A percentile compares a stretch with the other conserved stretches of the same genome.
Evolutionary conservation across 1,140 invertebrate genomes (phyloP).

Genomic region (Sminthurides bifidus): DNA sequence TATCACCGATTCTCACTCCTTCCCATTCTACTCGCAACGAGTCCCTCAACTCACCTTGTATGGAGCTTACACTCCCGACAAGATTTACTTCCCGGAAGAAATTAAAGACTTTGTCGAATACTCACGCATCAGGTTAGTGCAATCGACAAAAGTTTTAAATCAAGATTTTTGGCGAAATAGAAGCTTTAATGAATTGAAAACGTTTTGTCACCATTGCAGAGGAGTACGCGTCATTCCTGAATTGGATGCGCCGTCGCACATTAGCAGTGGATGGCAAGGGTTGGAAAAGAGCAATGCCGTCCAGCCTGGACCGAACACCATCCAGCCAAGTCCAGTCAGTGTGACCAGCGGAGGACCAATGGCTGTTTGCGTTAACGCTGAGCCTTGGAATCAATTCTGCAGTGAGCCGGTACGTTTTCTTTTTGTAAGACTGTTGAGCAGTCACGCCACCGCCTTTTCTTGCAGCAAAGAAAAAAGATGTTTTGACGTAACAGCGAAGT

Average conservation of each 20-base stretch:
- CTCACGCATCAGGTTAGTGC: slow-evolving; percentile 28
- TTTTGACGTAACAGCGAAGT: background rate
- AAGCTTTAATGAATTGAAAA: no score
- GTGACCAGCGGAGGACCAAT: slow-evolving; percentile 33
- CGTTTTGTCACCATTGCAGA: no score
- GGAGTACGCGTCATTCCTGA: slow-evolving; percentile 37
- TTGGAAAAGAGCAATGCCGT: slow-evolving; percentile 31
- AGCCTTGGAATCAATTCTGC: slow-evolving; percentile 35
- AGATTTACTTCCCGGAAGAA: slow-evolving; percentile 35
- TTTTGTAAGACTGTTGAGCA: background rate
- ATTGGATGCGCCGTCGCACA: slow-evolving; percentile 38
- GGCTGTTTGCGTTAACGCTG: slow-evolving; percentile 36
- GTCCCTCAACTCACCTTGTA: slow-evolving; percentile 36
- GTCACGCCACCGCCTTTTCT: background rate
- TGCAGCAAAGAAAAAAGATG: no score
- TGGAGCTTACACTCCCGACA: slow-evolving; percentile 35
- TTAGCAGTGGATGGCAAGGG: slow-evolving; percentile 37
- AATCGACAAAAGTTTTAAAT: background rate
- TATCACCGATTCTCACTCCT: slow-evolving; percentile 37
- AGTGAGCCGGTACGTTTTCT: slow-evolving; percentile 31
- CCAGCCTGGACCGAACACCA: slow-evolving; percentile 31
- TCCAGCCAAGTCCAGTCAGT: slow-evolving; percentile 29
- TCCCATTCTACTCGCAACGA: slow-evolving; percentile 35
- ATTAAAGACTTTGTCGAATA: slow-evolving; percentile 35
- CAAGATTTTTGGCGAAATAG: background rate